Base-by-base conservation (phyloP, 2,888 invertebrate genomes). In the Xanthorhoe designata region DNA sequence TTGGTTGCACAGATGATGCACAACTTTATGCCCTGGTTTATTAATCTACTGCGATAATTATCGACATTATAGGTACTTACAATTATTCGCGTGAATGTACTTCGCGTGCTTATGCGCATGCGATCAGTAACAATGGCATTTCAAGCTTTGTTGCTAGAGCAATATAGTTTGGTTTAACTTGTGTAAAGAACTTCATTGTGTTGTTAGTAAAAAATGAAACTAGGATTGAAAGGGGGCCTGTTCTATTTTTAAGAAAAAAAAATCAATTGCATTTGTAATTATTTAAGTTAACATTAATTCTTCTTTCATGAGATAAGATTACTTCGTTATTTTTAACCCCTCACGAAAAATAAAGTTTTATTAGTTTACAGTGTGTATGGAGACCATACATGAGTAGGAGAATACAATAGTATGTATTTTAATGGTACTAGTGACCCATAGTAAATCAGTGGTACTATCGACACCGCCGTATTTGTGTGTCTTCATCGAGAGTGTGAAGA, bases 71-170 rank as follows among this genome's bases (percentile, higher is more conserved):
- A n/a, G n/a, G n/a, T n/a, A 52, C 47, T 38, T 61, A 15, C 35
- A 42, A 56, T 57, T 55, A 59, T 53, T 57, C 18, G 45, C 54
- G 50, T 24, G 55, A 51, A 51, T 24, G 32, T 45, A 45, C 19
- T 3, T 70, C 59, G 65, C 72, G 68, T 69, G 68, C 65, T 42
- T 45, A 15, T 67, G 64, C 60, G 64, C 63, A 62, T 53, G 38
- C 42, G 10, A 64, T 17, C 24, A 2, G 15, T 15, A 3, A 35
- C n/a, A 2, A 38, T 0, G 38, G 35, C 32, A 66, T 24, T 64
- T 38, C 57, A 13, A 53, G 52, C 49, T 47, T 42, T 68, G 60
- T 62, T 13, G 2, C 6, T 0, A 53, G 10, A 0, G 5, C 2
- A 0, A 15, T 60, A 61, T 35, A 47, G 47, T 53, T 42, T 2